These are phyloP conservation scores for Hydropotes inermis DNA, from an alignment of 2,113 vertebrate genomes.

Conservation along the genomic window DNA sequence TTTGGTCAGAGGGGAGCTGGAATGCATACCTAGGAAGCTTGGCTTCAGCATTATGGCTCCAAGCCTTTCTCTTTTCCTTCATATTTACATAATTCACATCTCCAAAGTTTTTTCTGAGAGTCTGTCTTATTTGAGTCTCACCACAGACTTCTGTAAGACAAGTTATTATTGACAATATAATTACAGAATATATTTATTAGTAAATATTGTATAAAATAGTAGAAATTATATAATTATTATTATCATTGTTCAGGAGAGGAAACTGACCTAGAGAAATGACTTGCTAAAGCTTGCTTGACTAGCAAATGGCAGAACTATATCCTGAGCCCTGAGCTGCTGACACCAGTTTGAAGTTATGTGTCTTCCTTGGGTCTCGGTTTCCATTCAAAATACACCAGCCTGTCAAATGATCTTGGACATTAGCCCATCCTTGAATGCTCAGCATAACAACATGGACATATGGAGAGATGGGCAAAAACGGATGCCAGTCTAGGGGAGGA, in stretches of 20 bases:
- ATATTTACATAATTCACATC: background rate
- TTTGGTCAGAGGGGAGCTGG: background rate
- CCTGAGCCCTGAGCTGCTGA: background rate
- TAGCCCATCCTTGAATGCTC: slow-evolving; percentile 45
- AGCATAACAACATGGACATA: slow-evolving; percentile 58
- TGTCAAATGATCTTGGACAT: slow-evolving; percentile 52
- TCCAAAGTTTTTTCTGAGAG: background rate
- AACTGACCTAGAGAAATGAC: background rate
- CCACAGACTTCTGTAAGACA: background rate
- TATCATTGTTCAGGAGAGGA: background rate
- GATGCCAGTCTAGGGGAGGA: background rate
- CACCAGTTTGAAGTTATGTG: background rate
- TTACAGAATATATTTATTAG: background rate
- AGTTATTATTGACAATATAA: background rate
- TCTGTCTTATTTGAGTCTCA: background rate
- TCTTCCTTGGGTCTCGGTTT: slow-evolving; percentile 44
- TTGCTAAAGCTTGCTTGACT: background rate
- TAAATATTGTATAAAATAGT: background rate
- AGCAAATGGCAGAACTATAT: background rate
- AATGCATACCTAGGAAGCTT: background rate
- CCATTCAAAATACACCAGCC: slow-evolving; percentile 44
- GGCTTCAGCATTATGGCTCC: background rate
- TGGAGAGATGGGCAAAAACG: background rate
- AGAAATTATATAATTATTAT: background rate
- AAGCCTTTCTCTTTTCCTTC: background rate